These are phyloP conservation scores for Chaetodon trifasciatus DNA, from an alignment of 2,797 vertebrate species.

Conservation along the genomic window DNA sequence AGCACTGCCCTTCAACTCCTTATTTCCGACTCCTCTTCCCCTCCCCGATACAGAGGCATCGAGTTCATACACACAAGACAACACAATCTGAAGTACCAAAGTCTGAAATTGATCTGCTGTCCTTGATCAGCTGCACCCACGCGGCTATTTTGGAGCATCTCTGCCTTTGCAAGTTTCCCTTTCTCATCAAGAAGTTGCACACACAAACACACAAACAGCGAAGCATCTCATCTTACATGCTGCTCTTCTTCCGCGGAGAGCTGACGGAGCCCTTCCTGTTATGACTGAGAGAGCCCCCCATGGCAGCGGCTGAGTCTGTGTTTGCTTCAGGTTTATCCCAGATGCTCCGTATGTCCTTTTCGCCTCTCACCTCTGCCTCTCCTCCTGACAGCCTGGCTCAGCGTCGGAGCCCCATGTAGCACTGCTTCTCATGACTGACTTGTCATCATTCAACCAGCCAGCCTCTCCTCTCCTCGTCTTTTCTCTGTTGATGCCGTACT, in stretches of 20 bases:
- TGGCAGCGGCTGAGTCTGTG: slow-evolving; percentile 57
- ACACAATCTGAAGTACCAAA: slow-evolving; percentile 21
- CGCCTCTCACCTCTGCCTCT: slow-evolving; percentile 62
- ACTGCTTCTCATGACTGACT: slow-evolving; percentile 54
- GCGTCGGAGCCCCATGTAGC: slow-evolving; percentile 12
- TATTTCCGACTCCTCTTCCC: not conserved
- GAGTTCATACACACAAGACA: slow-evolving; percentile 17
- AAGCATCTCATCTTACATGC: slow-evolving; percentile 79
- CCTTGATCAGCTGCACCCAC: not conserved
- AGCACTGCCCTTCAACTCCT: slow-evolving; percentile 26
- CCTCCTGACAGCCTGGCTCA: slow-evolving; percentile 38
- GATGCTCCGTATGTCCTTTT: slow-evolving; percentile 45
- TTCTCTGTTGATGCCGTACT: slow-evolving; percentile 52
- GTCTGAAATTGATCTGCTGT: not conserved
- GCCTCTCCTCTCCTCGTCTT: slow-evolving; percentile 24
- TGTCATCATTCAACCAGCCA: slow-evolving; percentile 23
- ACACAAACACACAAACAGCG: slow-evolving; percentile 36
- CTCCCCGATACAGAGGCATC: not conserved
- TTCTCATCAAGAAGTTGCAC: not conserved
- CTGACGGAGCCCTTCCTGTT: slow-evolving; percentile 81
- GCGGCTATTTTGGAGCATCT: not conserved
- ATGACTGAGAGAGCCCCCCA: slow-evolving; percentile 84
- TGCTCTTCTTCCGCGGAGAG: slow-evolving; percentile 77
- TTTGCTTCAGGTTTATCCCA: slow-evolving; percentile 52
- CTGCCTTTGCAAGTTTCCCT: not conserved